These are phyloP conservation scores for Entomobrya multifasciata DNA, from an alignment of 2,888 invertebrate species.

Conservation along the genomic window DNA sequence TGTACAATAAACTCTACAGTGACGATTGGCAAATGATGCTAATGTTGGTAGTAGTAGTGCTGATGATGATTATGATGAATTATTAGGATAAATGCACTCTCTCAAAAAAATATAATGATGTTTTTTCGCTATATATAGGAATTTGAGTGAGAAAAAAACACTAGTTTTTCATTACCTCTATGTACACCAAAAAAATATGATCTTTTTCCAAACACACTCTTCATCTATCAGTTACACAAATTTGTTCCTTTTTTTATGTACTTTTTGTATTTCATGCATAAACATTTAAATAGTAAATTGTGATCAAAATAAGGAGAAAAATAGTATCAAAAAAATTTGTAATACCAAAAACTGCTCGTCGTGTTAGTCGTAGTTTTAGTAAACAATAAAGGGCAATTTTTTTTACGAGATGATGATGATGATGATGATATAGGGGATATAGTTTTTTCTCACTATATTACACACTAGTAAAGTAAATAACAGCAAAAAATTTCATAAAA, in stretches of 20 bases:
- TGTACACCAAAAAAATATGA: constrained; percentile 27
- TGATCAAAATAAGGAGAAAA: constrained; percentile 64
- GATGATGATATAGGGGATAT: constrained; percentile 53
- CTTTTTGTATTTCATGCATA: constrained; percentile 41
- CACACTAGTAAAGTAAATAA: not conserved
- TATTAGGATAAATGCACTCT: constrained; percentile 60
- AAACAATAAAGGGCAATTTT: constrained; percentile 74
- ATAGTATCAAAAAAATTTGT: constrained; percentile 64
- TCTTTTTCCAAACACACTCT: too few species aligned
- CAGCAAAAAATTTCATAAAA: not conserved
- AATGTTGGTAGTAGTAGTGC: too few species aligned
- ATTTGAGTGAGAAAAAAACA: constrained; percentile 26
- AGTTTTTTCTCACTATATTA: constrained; percentile 14
- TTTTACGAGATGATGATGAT: constrained; percentile 47
- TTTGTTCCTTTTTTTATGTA: too few species aligned
- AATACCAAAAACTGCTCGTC: constrained; percentile 71
- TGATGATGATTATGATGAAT: constrained; percentile 53
- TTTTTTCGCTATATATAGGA: constrained; percentile 55
- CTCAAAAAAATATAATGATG: constrained; percentile 50
- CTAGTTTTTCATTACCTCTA: constrained; percentile 10
- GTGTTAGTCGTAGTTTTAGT: constrained; percentile 73
- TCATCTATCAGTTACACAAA: too few species aligned
- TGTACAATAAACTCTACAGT: too few species aligned
- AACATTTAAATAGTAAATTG: constrained; percentile 54
- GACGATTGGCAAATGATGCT: too few species aligned